phyloP scores from a whole-genome alignment of 2,888 invertebrate genomes.

The Micropterix aruncella region DNA sequence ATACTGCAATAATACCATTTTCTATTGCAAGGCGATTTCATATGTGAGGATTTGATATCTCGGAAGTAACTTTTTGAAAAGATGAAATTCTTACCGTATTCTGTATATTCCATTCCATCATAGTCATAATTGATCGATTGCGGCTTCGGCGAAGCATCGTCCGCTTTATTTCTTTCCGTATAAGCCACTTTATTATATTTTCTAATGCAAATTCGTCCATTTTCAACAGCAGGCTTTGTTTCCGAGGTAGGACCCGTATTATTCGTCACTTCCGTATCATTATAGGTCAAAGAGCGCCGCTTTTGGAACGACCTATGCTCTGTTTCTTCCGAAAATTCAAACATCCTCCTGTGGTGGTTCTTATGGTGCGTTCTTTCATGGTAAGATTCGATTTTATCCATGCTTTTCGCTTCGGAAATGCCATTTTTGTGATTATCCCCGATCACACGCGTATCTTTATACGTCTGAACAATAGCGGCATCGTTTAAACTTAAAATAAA shows the following conservation, averaged over 20 bases:
- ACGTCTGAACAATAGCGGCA: no score
- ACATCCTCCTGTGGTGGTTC: not conserved
- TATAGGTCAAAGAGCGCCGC: not conserved
- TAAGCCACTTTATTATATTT: slow-evolving; percentile 13
- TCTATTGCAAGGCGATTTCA: no score
- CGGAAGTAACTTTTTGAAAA: not conserved
- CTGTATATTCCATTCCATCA: slow-evolving; percentile 10
- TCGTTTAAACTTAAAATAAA: no score
- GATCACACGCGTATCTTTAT: no score
- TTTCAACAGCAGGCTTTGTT: not conserved
- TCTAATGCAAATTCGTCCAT: slow-evolving; percentile 9
- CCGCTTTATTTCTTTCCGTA: slow-evolving; percentile 8
- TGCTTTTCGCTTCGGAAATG: no score
- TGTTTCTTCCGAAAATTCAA: no score
- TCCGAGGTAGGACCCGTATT: not conserved
- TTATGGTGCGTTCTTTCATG: not conserved
- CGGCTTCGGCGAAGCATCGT: slow-evolving; percentile 8
- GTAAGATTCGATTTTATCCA: not conserved
- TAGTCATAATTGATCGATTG: slow-evolving; percentile 8
- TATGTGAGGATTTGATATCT: no score
- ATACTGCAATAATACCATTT: no score
- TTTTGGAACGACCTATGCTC: not conserved
- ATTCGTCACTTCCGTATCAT: not conserved
- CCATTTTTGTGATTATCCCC: no score
- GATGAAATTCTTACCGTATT: slow-evolving; percentile 7